Evolutionary conservation across 2,888 invertebrate genomes (phyloP), one percentile per base, ranked within the genome.

Genomic region (Cosmia trapezina): DNA sequence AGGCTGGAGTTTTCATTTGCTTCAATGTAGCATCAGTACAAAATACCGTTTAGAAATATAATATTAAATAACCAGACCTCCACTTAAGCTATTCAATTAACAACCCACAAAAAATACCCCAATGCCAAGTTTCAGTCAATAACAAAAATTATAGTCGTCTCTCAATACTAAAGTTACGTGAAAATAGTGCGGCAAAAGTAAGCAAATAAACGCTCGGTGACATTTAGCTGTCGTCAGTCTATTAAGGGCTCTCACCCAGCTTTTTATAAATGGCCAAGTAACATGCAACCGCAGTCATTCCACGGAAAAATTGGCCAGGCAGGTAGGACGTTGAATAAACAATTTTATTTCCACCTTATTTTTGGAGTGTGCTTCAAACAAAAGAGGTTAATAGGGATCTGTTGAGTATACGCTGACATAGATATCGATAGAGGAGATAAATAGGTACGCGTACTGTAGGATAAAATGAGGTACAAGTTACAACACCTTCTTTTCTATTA

Each of bases 201-300:
- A 90, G 91, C 92, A 92, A 94, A 94, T 94, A 95, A 94, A 93
- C 91, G 91, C 80, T 86, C 86, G 91, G 93, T 93, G 96, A 96
- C 96, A 96, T 95, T 95, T 94, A 93, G 91, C 94, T 95, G 96
- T 96, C 96, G 92, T 87, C 96, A 89, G 94, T 90, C 95, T 96
- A 95, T 96, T 95, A 96, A 94, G 94, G 94, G 93, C 93, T 93
- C 94, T 93, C 94, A 91, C 93, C 91, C 91, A 89, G 85, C 87
- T 87, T 86, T 89, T 94, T 94, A 96, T 94, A 94, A 96, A 96
- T 93, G 93, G 92, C 87, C 89, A 69, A 75, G 86, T 91, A 87
- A 88, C 96, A 96, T 96, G 96, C 96, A 89, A 96, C 90, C 90
- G 85, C 86, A 89, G 90, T 89, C 89, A 87, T 88, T 90, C 81